phyloP scores from a whole-genome alignment of 1,140 invertebrate species.

The Trichogramma pretiosum region DNA sequence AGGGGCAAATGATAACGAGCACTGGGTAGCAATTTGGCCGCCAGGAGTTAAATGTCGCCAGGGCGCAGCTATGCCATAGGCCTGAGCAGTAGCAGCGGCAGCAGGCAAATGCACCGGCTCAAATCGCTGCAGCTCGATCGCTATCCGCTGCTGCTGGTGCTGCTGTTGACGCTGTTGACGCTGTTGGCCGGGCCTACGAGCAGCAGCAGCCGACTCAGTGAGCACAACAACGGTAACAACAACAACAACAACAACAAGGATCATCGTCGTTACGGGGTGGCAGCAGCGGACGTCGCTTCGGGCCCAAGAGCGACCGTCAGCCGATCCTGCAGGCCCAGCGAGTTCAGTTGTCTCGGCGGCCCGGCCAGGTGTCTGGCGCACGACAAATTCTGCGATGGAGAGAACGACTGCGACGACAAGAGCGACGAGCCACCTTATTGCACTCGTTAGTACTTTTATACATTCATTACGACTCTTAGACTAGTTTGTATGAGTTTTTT shows the following conservation, averaged over 20 bases:
- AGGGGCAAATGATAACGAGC: neutral
- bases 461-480: neutral
- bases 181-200: neutral
- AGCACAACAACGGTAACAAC: neutral
- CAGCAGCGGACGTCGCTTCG: neutral
- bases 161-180: too few relatives aligned
- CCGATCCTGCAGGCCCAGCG: slow-evolving; percentile 45
- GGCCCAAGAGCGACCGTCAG: neutral
- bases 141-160: neutral
- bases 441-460: slow-evolving; percentile 56
- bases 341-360: slow-evolving; percentile 54
- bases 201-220: neutral
- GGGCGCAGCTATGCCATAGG: neutral
- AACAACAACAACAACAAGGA: neutral
- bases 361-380: slow-evolving; percentile 61
- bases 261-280: too few relatives aligned
- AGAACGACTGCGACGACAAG: slow-evolving; percentile 68
- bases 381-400: slow-evolving; percentile 70
- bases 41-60: neutral
- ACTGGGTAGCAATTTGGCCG: neutral
- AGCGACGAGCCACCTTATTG: slow-evolving; percentile 69
- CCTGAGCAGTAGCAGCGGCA: neutral
- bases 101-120: neutral
- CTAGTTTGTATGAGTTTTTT: too few relatives aligned
- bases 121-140: neutral